Percentiles rank a stretch among this genome's conserved stretches.
phyloP scores from a whole-genome alignment of 2,888 invertebrate species.

The Monochamus alternatus region DNA sequence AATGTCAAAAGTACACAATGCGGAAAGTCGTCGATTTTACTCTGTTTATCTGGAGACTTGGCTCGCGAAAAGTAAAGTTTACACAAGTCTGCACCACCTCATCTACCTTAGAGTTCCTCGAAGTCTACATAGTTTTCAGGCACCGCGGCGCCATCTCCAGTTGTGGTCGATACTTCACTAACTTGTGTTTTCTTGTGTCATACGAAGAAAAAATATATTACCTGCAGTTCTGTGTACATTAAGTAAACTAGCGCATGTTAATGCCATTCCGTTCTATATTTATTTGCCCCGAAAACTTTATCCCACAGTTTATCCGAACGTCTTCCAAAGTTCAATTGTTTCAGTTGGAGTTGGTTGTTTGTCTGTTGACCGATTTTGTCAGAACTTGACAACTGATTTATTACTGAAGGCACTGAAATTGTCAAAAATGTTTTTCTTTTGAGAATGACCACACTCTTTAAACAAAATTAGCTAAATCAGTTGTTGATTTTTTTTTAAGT shows the following conservation, averaged over 20 bases:
- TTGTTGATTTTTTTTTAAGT: too few species aligned
- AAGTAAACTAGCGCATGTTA: not conserved
- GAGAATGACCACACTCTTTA: too few species aligned
- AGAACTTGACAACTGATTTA: too few species aligned
- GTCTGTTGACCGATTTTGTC: too few species aligned
- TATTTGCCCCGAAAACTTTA: not conserved
- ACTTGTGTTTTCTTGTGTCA: conserved; percentile 35
- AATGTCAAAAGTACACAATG: conserved; percentile 48
- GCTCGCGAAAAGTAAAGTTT: conserved; percentile 58
- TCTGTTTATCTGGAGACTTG: conserved; percentile 60
- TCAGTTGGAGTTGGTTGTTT: too few species aligned
- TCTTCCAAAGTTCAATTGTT: not conserved
- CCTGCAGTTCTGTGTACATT: not conserved
- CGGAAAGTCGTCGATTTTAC: conserved; percentile 47
- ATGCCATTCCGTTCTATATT: not conserved
- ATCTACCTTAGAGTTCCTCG: conserved; percentile 62
- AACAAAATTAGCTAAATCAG: too few species aligned
- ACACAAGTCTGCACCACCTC: conserved; percentile 62
- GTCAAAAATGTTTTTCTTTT: too few species aligned
- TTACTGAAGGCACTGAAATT: too few species aligned
- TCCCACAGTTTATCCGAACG: not conserved
- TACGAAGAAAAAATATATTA: conserved; percentile 2
- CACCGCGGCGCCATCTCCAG: conserved; percentile 63
- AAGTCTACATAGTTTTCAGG: conserved; percentile 65
- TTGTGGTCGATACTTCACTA: conserved; percentile 53